phyloP scores from a whole-genome alignment of 2,113 vertebrate species.

The Colinus virginianus region DNA sequence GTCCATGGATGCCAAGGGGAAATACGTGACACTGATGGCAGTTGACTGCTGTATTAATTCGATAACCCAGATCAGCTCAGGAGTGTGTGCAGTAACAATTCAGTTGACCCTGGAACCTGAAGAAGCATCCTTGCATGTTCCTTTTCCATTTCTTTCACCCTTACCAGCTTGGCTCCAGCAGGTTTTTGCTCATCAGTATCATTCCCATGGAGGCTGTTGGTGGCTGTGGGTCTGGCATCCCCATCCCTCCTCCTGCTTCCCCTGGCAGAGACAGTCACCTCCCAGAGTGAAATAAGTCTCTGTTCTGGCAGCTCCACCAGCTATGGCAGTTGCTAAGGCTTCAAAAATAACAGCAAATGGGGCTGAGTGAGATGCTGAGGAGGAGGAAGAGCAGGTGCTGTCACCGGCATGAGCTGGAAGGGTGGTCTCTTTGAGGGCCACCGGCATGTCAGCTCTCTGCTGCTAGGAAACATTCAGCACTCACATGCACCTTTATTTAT shows the following conservation, averaged over 20 bases:
- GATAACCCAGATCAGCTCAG: not conserved
- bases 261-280: not conserved
- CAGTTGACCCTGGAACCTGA: not conserved
- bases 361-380: not conserved
- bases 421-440: not conserved
- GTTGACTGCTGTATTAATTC: not conserved
- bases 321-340: not conserved
- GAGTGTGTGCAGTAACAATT: not conserved
- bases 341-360: conserved; percentile 29
- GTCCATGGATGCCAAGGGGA: not conserved
- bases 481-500: not conserved
- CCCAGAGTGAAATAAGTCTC: not conserved
- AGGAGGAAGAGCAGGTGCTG: conserved; percentile 49
- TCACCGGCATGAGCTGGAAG: not conserved
- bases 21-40: not conserved
- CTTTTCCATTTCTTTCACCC: not conserved
- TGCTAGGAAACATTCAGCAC: not conserved
- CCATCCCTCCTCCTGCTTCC: not conserved
- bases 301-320: not conserved
- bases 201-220: rapidly evolving
- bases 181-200: not conserved
- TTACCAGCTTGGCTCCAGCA: not conserved
- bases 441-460: conserved; percentile 37
- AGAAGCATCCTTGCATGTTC: not conserved
- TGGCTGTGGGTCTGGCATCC: not conserved